phyloP scores from a whole-genome alignment of 2,113 vertebrate genomes.

The Rafetus swinhoei region DNA sequence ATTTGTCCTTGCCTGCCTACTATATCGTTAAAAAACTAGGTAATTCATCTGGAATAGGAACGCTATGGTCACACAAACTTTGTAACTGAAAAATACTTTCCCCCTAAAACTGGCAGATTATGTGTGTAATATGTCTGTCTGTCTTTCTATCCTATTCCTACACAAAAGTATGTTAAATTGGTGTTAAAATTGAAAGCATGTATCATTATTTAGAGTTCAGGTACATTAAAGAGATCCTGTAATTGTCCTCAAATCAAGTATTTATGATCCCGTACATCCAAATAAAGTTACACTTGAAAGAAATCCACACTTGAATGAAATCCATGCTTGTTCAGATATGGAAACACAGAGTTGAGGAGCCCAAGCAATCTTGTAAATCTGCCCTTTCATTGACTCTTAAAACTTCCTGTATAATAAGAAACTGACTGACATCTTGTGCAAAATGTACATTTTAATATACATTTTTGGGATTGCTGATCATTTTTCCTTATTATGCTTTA shows the following conservation, averaged over 20 bases:
- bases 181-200: background rate
- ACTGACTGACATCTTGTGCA: background rate
- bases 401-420: background rate
- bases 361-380: background rate
- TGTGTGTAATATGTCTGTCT: background rate
- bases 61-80: constrained; percentile 10
- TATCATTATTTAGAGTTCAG: constrained; percentile 31
- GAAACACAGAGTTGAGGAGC: constrained; percentile 2
- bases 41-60: background rate
- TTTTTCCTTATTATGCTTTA: background rate
- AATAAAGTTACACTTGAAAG: background rate
- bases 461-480: background rate
- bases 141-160: constrained; percentile 22
- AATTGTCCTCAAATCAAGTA: constrained; percentile 9
- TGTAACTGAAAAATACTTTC: constrained; percentile 59
- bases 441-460: background rate
- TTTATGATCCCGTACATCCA: background rate
- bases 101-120: constrained; percentile 23
- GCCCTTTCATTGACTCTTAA: background rate
- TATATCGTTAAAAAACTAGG: background rate
- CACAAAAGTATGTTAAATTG: constrained; percentile 40
- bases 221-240: constrained; percentile 16
- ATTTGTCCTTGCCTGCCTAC: constrained; percentile 1
- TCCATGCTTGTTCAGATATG: background rate
- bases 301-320: background rate